Conservation (phyloP, 2,113 vertebrate species). For the Carassius carassius region DNA sequence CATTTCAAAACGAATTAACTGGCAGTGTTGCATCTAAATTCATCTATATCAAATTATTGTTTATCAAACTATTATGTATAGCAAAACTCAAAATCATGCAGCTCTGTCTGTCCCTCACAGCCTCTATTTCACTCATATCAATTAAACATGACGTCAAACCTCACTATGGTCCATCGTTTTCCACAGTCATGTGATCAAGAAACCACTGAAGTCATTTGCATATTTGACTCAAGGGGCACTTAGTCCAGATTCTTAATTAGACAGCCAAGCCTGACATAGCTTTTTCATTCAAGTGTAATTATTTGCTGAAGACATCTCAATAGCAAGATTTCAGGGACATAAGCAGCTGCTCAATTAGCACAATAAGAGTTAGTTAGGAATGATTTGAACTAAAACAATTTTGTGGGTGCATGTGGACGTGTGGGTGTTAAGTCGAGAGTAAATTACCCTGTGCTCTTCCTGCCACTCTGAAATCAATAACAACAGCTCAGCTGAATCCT, state of each 20-base stretch:
- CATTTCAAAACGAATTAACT: too few species aligned
- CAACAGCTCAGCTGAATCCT: background rate
- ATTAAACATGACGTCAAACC: slow-evolving; percentile 29
- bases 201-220: slow-evolving; percentile 22
- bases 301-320: slow-evolving; percentile 22
- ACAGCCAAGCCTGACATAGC: slow-evolving; percentile 21
- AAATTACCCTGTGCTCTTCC: slow-evolving; percentile 18
- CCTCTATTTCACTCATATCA: background rate
- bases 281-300: slow-evolving; percentile 31
- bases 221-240: slow-evolving; percentile 25
- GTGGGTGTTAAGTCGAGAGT: background rate
- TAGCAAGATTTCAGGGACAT: slow-evolving; percentile 3
- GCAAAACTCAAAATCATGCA: background rate
- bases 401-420: background rate
- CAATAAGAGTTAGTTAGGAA: background rate
- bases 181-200: slow-evolving; percentile 13
- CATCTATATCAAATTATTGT: background rate
- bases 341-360: background rate
- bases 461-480: slow-evolving; percentile 29
- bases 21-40: too few species aligned
- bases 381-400: background rate
- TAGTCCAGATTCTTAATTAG: slow-evolving; percentile 36
- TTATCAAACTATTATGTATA: background rate
- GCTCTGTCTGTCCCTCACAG: background rate
- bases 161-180: slow-evolving; percentile 42